Evolutionary conservation across 2,113 vertebrate genomes (phyloP).

Genomic region (Bufo bufo): DNA sequence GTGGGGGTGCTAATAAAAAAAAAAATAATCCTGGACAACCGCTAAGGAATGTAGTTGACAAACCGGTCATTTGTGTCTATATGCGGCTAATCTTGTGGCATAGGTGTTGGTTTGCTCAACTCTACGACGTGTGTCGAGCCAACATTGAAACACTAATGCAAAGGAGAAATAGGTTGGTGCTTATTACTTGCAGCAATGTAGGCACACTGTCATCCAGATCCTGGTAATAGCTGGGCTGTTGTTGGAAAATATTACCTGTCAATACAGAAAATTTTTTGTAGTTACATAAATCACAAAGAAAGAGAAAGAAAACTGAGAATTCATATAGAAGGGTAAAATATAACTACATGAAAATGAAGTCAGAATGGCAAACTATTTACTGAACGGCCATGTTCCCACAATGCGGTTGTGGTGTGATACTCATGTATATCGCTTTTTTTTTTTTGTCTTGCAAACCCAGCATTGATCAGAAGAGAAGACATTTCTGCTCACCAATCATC

Average conservation of each 20-base stretch:
- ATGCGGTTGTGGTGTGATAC: background rate
- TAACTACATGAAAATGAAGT: background rate
- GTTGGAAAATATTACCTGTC: slow-evolving; percentile 91
- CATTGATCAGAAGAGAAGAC: background rate
- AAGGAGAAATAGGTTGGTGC: background rate
- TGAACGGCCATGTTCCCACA: background rate
- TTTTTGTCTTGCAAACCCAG: background rate
- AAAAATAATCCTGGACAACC: too few relatives aligned
- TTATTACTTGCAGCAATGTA: slow-evolving; percentile 85
- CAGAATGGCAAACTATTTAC: background rate
- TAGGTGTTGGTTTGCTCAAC: too few relatives aligned
- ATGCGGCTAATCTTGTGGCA: too few relatives aligned
- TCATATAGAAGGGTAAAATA: too few relatives aligned
- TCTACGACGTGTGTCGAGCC: too few relatives aligned
- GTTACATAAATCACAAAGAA: background rate
- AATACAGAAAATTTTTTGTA: slow-evolving; percentile 11
- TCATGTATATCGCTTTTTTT: background rate
- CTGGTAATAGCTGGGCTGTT: slow-evolving; percentile 89
- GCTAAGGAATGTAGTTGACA: too few relatives aligned
- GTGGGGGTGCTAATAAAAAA: too few relatives aligned
- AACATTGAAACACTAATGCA: too few relatives aligned
- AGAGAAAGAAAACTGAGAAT: background rate
- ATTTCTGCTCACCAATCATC: slow-evolving; percentile 86
- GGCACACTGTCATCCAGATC: slow-evolving; percentile 89
- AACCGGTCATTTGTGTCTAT: too few relatives aligned